Evolutionary conservation across 2,888 invertebrate genomes (phyloP).

Genomic region (Gari tellinella): DNA sequence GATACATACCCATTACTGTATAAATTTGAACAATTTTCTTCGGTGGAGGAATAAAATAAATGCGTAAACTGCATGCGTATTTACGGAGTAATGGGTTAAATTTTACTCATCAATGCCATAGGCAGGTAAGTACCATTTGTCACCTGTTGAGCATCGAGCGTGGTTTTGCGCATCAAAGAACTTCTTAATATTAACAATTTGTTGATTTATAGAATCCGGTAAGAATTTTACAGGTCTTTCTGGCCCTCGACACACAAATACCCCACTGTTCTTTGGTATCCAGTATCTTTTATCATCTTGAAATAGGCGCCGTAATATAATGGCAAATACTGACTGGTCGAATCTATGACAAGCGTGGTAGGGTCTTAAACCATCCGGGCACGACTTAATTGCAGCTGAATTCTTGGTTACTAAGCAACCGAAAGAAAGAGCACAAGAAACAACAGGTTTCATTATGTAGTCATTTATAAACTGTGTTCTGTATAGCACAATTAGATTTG

Average conservation of each 20-base stretch:
- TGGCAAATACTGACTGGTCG: slow-evolving; percentile 58
- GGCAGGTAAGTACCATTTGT: no score
- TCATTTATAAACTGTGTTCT: slow-evolving; percentile 43
- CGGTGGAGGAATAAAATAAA: no score
- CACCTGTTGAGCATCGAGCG: no score
- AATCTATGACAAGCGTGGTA: slow-evolving; percentile 56
- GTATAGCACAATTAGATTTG: slow-evolving; percentile 49
- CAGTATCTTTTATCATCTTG: neutral
- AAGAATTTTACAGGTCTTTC: no score
- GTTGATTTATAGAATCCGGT: no score
- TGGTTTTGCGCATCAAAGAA: no score
- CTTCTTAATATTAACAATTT: no score
- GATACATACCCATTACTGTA: no score
- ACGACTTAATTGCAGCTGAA: slow-evolving; percentile 3
- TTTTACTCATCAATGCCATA: no score
- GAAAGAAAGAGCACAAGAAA: slow-evolving; percentile 52
- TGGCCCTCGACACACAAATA: slow-evolving; percentile 12
- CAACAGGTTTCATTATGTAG: slow-evolving; percentile 52
- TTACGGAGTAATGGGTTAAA: no score
- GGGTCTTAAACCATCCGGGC: slow-evolving; percentile 11
- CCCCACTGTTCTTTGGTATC: slow-evolving; percentile 1
- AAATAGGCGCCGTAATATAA: slow-evolving; percentile 29
- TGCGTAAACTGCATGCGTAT: no score
- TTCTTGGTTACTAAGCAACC: slow-evolving; percentile 53
- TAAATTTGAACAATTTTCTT: no score